Evolutionary conservation across 2,797 vertebrate species (phyloP).

Genomic region (Sciaenops ocellatus): DNA sequence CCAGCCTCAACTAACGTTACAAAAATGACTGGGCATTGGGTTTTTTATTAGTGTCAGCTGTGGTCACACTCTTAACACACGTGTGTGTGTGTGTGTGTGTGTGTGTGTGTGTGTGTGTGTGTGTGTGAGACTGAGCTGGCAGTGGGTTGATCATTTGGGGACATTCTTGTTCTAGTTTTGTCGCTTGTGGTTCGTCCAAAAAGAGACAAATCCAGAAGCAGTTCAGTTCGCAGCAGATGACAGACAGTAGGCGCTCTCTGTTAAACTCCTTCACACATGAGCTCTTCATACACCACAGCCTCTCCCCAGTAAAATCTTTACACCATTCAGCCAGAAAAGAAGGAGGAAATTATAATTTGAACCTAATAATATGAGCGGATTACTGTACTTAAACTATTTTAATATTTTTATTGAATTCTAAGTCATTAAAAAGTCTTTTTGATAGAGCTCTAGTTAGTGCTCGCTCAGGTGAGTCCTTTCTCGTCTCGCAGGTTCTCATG

Average conservation of each 20-base stretch:
- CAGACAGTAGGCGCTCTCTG: not conserved
- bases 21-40: not conserved
- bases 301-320: too few relatives aligned
- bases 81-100: not conserved
- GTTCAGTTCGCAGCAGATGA: not conserved
- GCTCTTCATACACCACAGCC: not conserved
- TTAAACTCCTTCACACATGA: not conserved
- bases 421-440: not conserved
- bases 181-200: not conserved
- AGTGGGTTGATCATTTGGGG: not conserved
- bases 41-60: conserved; percentile 1
- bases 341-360: too few relatives aligned
- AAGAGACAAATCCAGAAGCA: not conserved
- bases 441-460: too few relatives aligned
- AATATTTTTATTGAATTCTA: not conserved
- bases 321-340: not conserved
- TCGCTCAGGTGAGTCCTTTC: too few relatives aligned
- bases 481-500: too few relatives aligned
- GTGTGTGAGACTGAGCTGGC: not conserved
- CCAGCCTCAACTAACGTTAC: not conserved
- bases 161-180: not conserved
- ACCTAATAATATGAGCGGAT: too few relatives aligned
- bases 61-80: not conserved
- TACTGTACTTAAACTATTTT: too few relatives aligned
- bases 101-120: too few relatives aligned